Evolutionary conservation across 2,797 vertebrate genomes (phyloP), one percentile per base, ranked within the genome.

Genomic region (Poeciliopsis presidionis): DNA sequence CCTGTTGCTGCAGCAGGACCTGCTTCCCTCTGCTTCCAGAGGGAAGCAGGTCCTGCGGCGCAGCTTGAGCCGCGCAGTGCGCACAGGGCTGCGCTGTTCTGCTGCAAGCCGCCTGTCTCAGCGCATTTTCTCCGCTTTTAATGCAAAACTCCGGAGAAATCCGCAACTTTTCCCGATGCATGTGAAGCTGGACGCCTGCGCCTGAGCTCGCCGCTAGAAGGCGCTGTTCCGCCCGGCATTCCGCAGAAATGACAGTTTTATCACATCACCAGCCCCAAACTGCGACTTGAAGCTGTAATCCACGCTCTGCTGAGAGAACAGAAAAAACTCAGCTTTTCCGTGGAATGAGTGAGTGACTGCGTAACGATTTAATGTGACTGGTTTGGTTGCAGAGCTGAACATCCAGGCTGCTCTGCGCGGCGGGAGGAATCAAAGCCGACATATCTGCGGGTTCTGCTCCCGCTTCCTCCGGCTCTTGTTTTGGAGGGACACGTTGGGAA

Each of bases 121-220:
- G 0, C 30, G 71, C 47, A 72, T 20, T 33, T 33, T 49, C 11
- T 12, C 20, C 22, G 12, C 33, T 41, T n/a, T n/a, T 16, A n/a
- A 12, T n/a, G 67, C 67, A n/a, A n/a, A 43, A 12, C 51, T 33
- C 28, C 2, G 13, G n/a, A 61, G 57, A 61, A 30, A 61, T 3
- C 13, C 22, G 6, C 22, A n/a, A 14, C 39, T 43, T 70, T 14
- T 9, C 7, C 14, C 33, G 30, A 33, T 25, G 51, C 0, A 11
- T 11, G 0, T 53, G 22, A 53, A 25, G 6, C 18, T 53, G 49
- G 18, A 9, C 25, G 25, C 22, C 46, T 18, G 5, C 5, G n/a
- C 12, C 33, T 22, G 6, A 16, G 13, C 11, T 8, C 20, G 22
- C 93, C 96, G 93, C 94, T 95, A 95, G 95, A 92, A 91, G 95